A percentile compares a stretch with the other conserved stretches of the same genome.
phyloP scores from a whole-genome alignment of 2,797 vertebrate species.

The Micromesistius poutassou region DNA sequence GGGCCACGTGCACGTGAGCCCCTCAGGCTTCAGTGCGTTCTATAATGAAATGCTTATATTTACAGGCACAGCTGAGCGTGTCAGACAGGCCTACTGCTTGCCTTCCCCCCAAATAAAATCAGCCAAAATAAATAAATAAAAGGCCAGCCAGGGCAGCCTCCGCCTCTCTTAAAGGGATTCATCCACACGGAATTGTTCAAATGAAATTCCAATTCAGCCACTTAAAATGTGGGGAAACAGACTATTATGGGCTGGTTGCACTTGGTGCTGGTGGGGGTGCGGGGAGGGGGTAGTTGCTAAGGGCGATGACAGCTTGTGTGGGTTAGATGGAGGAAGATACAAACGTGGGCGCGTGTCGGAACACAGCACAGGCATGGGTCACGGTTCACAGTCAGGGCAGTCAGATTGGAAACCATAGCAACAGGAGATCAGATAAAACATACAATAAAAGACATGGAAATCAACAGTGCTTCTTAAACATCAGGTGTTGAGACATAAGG shows the following conservation, averaged over 20 bases:
- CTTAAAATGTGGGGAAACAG: constrained; percentile 92
- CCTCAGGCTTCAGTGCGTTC: constrained; percentile 95
- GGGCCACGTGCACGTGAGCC: constrained; percentile 57
- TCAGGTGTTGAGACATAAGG: neutral
- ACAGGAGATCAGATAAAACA: neutral
- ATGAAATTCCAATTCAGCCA: constrained; percentile 92
- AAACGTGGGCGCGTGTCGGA: neutral
- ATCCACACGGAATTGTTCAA: constrained; percentile 94
- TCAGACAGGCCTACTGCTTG: constrained; percentile 86
- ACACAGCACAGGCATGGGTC: neutral
- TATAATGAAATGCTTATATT: constrained; percentile 99
- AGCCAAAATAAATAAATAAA: constrained; percentile 87
- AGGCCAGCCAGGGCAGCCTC: constrained; percentile 81
- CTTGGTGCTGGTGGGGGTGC: constrained; percentile 44
- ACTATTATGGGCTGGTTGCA: constrained; percentile 74
- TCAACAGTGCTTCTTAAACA: neutral
- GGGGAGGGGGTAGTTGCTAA: constrained; percentile 25
- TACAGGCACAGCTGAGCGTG: constrained; percentile 95
- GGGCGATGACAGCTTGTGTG: neutral
- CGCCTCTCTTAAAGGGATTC: constrained; percentile 97
- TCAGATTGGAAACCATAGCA: constrained; percentile 19
- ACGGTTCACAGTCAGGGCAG: constrained; percentile 31
- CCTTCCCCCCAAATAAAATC: constrained; percentile 86
- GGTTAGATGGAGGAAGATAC: neutral
- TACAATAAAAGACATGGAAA: neutral